Evolutionary conservation across 2,113 vertebrate genomes (phyloP).

Genomic region (Protomyctophum bolini): DNA sequence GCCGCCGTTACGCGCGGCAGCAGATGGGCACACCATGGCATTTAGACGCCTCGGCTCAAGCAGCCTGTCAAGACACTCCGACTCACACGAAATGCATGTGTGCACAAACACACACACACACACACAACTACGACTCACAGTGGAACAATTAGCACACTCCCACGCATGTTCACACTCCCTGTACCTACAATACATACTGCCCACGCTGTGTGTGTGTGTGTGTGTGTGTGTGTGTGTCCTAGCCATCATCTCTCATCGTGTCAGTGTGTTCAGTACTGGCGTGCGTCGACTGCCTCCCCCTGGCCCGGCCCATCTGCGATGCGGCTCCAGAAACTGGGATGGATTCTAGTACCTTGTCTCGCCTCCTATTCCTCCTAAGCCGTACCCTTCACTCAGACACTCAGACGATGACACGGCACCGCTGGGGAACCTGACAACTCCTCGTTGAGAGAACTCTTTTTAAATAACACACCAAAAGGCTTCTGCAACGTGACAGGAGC

Average conservation of each 20-base stretch:
- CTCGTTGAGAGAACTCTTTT: conserved; percentile 9
- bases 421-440: conserved; percentile 3
- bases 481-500: conserved; percentile 8
- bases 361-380: conserved; percentile 27
- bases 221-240: conserved; percentile 3
- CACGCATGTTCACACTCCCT: conserved; percentile 31
- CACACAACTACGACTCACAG: background rate
- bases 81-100: conserved; percentile 5
- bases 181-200: conserved; percentile 8
- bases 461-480: conserved; percentile 10
- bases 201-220: conserved; percentile 31
- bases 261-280: conserved; percentile 62
- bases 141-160: conserved; percentile 62
- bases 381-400: conserved; percentile 15
- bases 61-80: conserved; percentile 28
- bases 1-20: conserved; percentile 53
- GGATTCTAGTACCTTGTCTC: conserved; percentile 42
- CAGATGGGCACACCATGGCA: conserved; percentile 66
- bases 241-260: conserved; percentile 61
- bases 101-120: conserved; percentile 31
- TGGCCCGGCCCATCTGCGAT: conserved; percentile 72
- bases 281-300: conserved; percentile 65
- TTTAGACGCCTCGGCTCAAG: conserved; percentile 57
- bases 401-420: conserved; percentile 48
- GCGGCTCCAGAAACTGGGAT: conserved; percentile 50